phyloP scores from a whole-genome alignment of 2,888 invertebrate species.

The Acanthopleura granulata region DNA sequence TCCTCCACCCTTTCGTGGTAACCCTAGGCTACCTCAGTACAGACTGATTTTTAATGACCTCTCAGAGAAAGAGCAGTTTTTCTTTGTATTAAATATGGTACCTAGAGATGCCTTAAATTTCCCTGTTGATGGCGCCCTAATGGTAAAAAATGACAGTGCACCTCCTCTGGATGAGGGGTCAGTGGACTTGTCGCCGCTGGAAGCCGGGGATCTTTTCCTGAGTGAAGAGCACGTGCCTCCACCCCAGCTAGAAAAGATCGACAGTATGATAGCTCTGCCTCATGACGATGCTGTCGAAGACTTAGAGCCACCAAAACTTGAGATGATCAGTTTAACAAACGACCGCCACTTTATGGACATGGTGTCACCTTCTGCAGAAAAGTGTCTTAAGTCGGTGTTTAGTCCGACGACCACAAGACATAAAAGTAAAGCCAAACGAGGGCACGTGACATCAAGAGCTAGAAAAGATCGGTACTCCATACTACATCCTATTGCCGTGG shows the following conservation, averaged over 20 bases:
- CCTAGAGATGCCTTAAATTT: not conserved
- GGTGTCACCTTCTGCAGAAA: not conserved
- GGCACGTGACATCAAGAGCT: not conserved
- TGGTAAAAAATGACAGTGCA: not conserved
- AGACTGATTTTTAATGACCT: constrained; percentile 18
- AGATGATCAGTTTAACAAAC: not conserved
- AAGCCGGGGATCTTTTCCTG: not conserved
- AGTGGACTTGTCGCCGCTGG: not conserved
- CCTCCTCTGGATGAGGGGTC: not conserved
- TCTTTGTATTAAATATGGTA: constrained; percentile 27
- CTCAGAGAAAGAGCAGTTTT: constrained; percentile 29
- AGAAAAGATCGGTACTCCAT: constrained; percentile 1
- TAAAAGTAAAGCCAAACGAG: not conserved
- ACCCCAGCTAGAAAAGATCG: not conserved
- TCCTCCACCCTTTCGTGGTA: not conserved
- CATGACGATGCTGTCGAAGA: not conserved
- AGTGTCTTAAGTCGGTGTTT: not conserved
- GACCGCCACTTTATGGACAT: not conserved
- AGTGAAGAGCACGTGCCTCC: not conserved
- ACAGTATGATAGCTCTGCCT: not conserved
- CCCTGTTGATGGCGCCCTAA: not conserved
- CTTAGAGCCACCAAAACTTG: not conserved
- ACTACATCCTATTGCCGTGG: not conserved
- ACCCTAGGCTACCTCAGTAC: not conserved
- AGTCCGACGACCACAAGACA: not conserved